These are phyloP conservation scores for Cyphomyrmex costatus DNA, from an alignment of 1,140 invertebrate genomes.

Conservation along the genomic window DNA sequence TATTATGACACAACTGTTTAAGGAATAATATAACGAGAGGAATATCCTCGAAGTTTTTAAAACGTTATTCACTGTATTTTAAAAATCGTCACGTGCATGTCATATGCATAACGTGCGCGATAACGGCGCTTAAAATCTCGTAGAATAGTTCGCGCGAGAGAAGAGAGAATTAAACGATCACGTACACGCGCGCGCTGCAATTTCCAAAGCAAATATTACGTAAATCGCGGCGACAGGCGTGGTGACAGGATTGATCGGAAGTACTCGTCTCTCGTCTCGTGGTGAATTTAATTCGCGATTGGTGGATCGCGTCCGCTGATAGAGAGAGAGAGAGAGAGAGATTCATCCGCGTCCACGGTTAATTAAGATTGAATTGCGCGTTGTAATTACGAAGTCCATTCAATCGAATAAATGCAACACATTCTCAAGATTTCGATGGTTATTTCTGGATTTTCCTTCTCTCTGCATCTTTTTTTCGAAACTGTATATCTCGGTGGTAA, in stretches of 20 bases:
- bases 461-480: background rate
- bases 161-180: slow-evolving; percentile 66
- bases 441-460: background rate
- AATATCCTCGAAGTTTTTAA: background rate
- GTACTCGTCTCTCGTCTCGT: slow-evolving; percentile 10
- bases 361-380: slow-evolving; percentile 76
- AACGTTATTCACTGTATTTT: background rate
- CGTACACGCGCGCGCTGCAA: slow-evolving; percentile 21
- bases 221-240: slow-evolving; percentile 34
- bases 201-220: slow-evolving; percentile 62
- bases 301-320: slow-evolving; percentile 52
- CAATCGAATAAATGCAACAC: slow-evolving; percentile 4
- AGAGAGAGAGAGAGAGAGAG: background rate
- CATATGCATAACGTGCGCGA: slow-evolving; percentile 39
- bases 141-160: background rate
- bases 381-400: slow-evolving; percentile 50
- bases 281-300: slow-evolving; percentile 53
- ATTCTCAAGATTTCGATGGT: background rate
- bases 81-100: slow-evolving; percentile 44
- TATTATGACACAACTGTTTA: background rate
- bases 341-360: slow-evolving; percentile 62
- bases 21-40: background rate
- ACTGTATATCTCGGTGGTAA: background rate
- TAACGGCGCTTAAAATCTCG: slow-evolving; percentile 34
- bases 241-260: slow-evolving; percentile 56